phyloP scores from a whole-genome alignment of 2,113 vertebrate genomes.

The Eurystomus gularis region DNA sequence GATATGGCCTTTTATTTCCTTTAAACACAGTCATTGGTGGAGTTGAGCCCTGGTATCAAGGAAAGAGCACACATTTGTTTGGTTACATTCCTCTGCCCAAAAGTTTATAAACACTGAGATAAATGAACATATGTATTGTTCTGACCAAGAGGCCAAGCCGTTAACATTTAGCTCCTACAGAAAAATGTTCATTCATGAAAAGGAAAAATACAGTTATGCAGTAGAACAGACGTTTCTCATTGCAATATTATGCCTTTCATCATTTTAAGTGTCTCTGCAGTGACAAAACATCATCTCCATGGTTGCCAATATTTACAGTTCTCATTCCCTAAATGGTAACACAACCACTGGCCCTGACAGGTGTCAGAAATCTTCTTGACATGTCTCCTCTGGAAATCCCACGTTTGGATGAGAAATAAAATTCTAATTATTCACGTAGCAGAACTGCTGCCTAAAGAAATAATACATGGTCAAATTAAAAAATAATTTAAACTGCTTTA shows the following conservation, averaged over 20 bases:
- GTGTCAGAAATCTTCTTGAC: not conserved
- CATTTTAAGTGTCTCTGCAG: not conserved
- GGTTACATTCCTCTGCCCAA: not conserved
- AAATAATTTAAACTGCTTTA: not conserved
- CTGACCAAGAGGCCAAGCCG: not conserved
- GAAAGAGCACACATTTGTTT: constrained; percentile 8
- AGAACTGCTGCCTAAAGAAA: not conserved
- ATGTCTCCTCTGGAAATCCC: not conserved
- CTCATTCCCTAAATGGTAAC: not conserved
- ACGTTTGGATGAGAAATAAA: not conserved
- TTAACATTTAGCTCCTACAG: not conserved
- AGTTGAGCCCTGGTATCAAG: constrained; percentile 86
- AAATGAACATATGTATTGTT: not conserved
- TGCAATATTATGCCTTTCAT: constrained; percentile 4
- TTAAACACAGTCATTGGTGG: constrained; percentile 99
- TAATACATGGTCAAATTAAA: not conserved
- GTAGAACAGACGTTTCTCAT: not conserved
- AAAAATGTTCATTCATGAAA: not conserved
- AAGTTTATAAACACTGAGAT: not conserved
- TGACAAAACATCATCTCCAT: not conserved
- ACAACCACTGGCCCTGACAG: not conserved
- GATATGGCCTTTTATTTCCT: constrained; percentile 96
- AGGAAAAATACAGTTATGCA: not conserved
- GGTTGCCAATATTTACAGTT: constrained; percentile 27
- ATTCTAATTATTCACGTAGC: not conserved